phyloP scores from a whole-genome alignment of 2,888 invertebrate species.

The Hydrotaea diabolus region DNA sequence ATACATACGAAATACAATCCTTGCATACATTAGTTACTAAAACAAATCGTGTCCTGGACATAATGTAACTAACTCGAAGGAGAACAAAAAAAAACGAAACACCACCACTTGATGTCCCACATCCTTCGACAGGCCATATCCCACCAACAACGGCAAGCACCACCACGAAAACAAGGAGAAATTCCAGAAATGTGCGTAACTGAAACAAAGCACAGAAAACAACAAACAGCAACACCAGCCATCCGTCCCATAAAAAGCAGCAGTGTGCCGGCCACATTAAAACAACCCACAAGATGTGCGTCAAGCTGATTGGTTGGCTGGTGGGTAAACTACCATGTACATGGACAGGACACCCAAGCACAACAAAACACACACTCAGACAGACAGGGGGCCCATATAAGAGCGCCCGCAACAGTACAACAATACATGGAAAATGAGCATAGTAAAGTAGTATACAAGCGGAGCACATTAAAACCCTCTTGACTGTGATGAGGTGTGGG shows the following conservation, averaged over 20 bases:
- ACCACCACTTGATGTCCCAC: no score
- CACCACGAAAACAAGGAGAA: neutral
- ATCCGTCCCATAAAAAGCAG: constrained; percentile 45
- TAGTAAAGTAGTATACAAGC: constrained; percentile 27
- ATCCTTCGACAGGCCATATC: neutral
- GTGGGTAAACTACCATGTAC: constrained; percentile 68
- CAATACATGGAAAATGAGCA: constrained; percentile 61
- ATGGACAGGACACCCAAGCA: neutral
- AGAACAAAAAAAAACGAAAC: neutral
- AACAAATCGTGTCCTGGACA: neutral
- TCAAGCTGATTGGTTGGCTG: constrained; percentile 77
- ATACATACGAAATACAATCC: neutral
- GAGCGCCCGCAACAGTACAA: constrained; percentile 50
- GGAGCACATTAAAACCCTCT: neutral
- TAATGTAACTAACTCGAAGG: neutral
- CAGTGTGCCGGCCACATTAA: constrained; percentile 43
- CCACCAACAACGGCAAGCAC: neutral
- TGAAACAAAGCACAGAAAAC: constrained; percentile 19
- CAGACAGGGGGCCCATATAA: neutral
- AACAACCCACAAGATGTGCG: constrained; percentile 72
- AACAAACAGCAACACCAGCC: constrained; percentile 4
- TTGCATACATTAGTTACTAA: constrained; percentile 1
- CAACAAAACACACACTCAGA: neutral
- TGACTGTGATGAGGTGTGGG: neutral
- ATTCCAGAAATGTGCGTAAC: constrained; percentile 44